Percentiles rank a stretch among this genome's conserved stretches.
Conservation (phyloP, 2,797 vertebrate species). For the Rhinichthys osculus region DNA sequence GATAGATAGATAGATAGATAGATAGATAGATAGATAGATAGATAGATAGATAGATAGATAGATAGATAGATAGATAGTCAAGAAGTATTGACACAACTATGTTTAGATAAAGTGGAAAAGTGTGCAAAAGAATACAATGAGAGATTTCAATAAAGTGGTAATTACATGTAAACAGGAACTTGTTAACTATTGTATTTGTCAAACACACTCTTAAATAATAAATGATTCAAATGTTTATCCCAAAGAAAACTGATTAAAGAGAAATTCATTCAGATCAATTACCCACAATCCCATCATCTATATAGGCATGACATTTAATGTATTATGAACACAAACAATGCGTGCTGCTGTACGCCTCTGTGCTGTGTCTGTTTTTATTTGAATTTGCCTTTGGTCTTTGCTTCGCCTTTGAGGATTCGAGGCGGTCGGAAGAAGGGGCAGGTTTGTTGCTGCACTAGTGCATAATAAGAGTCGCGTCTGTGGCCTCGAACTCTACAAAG, state of each 20-base stretch:
- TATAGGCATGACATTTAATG: slow-evolving; percentile 47
- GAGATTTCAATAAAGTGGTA: not conserved
- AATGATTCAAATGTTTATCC: slow-evolving; percentile 1
- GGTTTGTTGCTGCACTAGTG: slow-evolving; percentile 62
- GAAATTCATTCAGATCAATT: slow-evolving; percentile 23
- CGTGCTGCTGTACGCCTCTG: slow-evolving; percentile 17
- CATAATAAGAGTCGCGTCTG: slow-evolving; percentile 64
- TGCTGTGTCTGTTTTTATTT: slow-evolving; percentile 57
- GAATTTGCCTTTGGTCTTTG: slow-evolving; percentile 67
- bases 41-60: no score
- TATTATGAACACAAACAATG: slow-evolving; percentile 65
- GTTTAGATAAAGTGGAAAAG: not conserved
- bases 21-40: no score
- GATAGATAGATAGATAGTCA: no score
- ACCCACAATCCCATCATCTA: slow-evolving; percentile 14
- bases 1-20: no score
- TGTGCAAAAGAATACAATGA: not conserved
- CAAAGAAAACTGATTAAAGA: slow-evolving; percentile 2
- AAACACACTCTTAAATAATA: not conserved
- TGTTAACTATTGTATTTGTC: slow-evolving; percentile 3
- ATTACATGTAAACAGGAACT: not conserved
- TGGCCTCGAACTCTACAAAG: slow-evolving; percentile 66
- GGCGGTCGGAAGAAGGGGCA: slow-evolving; percentile 50
- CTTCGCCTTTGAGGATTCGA: slow-evolving; percentile 63
- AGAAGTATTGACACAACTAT: no score